A percentile compares a stretch with the other conserved stretches of the same genome.
phyloP scores from a whole-genome alignment of 2,113 vertebrate genomes.

The Raja brachyura region DNA sequence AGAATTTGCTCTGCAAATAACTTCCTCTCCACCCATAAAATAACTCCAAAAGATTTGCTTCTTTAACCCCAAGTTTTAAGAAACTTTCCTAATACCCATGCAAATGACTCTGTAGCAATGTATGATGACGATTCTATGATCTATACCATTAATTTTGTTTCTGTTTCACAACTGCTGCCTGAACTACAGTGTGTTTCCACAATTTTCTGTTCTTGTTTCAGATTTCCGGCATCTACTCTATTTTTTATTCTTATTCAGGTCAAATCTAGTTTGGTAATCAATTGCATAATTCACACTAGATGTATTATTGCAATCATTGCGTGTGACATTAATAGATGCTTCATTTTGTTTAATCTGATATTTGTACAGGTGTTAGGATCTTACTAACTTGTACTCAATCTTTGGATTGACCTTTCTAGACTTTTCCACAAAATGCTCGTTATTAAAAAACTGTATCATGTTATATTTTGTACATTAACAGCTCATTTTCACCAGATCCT shows the following conservation, averaged over 20 bases:
- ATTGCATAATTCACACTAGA: not conserved
- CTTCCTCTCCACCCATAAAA: not conserved
- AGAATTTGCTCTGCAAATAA: not conserved
- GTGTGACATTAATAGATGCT: too few species aligned
- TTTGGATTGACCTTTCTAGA: not conserved
- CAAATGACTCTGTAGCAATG: not conserved
- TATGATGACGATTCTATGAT: too few species aligned
- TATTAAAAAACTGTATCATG: not conserved
- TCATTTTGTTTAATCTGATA: not conserved
- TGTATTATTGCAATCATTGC: not conserved
- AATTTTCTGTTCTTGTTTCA: too few species aligned
- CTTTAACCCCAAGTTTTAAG: not conserved
- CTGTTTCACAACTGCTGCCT: too few species aligned
- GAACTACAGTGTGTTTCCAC: too few species aligned
- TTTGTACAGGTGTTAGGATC: not conserved
- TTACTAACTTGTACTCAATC: too few species aligned
- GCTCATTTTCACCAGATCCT: too few species aligned
- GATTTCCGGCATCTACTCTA: too few species aligned
- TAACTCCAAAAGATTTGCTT: not conserved
- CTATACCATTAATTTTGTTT: too few species aligned
- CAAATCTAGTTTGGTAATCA: not conserved
- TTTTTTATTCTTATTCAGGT: too few species aligned
- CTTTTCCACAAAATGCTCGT: not conserved
- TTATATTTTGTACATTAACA: too few species aligned
- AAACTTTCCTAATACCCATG: not conserved